phyloP scores from a whole-genome alignment of 2,888 invertebrate species.

The Nasonovia ribisnigri region DNA sequence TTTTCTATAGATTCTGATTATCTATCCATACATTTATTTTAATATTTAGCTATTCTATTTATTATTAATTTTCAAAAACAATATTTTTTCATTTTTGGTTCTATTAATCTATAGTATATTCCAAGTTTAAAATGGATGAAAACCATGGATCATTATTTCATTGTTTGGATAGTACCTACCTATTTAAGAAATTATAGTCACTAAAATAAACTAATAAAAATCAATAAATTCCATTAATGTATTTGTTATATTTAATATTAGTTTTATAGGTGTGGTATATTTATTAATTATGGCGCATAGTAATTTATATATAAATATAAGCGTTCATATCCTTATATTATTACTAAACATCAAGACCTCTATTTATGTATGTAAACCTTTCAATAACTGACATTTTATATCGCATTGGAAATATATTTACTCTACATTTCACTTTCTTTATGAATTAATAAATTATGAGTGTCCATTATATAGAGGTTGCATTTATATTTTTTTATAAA shows the following conservation, averaged over 20 bases:
- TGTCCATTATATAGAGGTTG: neutral
- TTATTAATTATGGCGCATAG: neutral
- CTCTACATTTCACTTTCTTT: neutral
- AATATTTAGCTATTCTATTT: neutral
- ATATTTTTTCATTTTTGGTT: neutral
- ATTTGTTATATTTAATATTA: neutral
- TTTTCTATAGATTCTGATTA: neutral
- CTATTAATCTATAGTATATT: neutral
- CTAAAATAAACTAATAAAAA: neutral
- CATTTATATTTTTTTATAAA: neutral
- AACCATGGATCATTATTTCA: neutral
- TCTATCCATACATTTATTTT: neutral
- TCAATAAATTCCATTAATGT: neutral
- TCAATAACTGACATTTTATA: neutral
- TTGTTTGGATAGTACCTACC: neutral
- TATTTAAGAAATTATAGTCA: neutral
- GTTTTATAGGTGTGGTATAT: neutral
- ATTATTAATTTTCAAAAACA: neutral
- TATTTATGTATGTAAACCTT: neutral
- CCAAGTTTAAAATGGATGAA: neutral
- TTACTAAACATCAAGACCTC: neutral
- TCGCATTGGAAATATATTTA: neutral
- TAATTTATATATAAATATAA: neutral
- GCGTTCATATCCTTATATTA: neutral
- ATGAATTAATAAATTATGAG: neutral